These are phyloP conservation scores for Nematopogon swammerdamellus DNA, from an alignment of 2,888 invertebrate species.

Conservation along the genomic window DNA sequence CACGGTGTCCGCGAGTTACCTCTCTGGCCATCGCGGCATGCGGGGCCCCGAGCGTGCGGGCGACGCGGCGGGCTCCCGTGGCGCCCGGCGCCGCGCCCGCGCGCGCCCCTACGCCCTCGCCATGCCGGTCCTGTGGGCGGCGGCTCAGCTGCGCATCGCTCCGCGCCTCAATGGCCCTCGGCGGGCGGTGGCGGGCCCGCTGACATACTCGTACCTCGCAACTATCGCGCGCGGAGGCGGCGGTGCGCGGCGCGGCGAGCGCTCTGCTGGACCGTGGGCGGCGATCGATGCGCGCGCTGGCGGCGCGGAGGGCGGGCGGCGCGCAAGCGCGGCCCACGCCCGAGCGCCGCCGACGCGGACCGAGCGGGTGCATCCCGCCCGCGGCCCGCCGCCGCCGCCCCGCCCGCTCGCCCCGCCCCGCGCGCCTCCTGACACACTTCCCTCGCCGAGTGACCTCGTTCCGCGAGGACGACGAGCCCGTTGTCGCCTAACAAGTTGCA, in stretches of 20 bases:
- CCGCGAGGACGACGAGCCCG: slow-evolving; percentile 15
- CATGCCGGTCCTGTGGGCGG: background rate
- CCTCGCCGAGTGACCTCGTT: slow-evolving; percentile 36
- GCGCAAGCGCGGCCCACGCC: slow-evolving; percentile 26
- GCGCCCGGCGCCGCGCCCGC: slow-evolving; percentile 41
- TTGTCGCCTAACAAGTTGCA: slow-evolving; percentile 7
- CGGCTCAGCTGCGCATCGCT: background rate
- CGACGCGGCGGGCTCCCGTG: slow-evolving; percentile 41
- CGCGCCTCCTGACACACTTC: slow-evolving; percentile 49
- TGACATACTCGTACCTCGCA: slow-evolving; percentile 4
- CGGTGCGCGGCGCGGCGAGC: slow-evolving; percentile 27
- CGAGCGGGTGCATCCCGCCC: slow-evolving; percentile 19
- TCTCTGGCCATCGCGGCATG: slow-evolving; percentile 73
- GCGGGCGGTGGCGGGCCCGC: slow-evolving; percentile 28
- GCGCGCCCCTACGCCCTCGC: slow-evolving; percentile 13
- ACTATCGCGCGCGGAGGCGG: slow-evolving; percentile 17
- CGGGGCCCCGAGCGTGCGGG: slow-evolving; percentile 11
- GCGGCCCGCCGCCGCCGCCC: slow-evolving; percentile 20
- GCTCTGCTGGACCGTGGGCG: slow-evolving; percentile 16
- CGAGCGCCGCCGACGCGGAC: slow-evolving; percentile 22
- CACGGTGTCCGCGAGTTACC: slow-evolving; percentile 30
- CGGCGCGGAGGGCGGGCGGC: slow-evolving; percentile 28
- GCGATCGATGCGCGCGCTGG: slow-evolving; percentile 32
- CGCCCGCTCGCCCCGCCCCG: slow-evolving; percentile 15
- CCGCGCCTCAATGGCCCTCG: slow-evolving; percentile 16